Conservation (phyloP, 2,113 vertebrate genomes). For the Irena cyanogastra region DNA sequence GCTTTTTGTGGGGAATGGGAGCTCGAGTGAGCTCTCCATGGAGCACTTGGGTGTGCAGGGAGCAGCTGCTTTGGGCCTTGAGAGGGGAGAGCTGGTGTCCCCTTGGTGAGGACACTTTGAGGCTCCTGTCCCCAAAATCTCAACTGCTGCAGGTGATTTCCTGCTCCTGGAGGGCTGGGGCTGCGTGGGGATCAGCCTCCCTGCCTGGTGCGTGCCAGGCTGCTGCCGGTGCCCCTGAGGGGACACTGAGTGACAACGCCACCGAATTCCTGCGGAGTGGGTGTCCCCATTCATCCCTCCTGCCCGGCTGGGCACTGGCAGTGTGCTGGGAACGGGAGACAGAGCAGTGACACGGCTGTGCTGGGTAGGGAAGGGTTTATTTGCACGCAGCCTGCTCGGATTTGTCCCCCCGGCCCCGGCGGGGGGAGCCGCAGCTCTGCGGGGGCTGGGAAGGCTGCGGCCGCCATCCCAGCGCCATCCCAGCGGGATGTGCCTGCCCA, state of each 20-base stretch:
- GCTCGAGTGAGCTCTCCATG: not conserved
- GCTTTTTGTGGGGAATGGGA: not conserved
- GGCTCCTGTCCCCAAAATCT: not conserved
- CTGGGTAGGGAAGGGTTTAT: not conserved
- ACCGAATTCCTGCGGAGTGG: not conserved
- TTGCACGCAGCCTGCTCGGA: not conserved
- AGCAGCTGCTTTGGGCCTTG: not conserved
- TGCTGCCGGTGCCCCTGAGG: not conserved
- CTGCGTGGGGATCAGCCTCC: fast-evolving
- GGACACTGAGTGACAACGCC: not conserved
- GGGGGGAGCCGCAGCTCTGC: not conserved
- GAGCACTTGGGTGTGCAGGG: fast-evolving
- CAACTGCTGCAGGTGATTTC: fast-evolving
- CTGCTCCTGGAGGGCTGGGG: not conserved
- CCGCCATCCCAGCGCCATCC: not conserved
- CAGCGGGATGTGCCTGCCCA: fast-evolving
- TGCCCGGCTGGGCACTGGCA: fast-evolving
- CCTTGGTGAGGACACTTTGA: fast-evolving
- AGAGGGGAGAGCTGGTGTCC: not conserved
- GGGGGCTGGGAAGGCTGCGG: not conserved
- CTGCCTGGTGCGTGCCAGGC: fast-evolving
- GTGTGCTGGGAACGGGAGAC: not conserved
- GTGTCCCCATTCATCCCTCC: not conserved
- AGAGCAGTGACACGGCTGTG: not conserved
- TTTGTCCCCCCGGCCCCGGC: fast-evolving